A percentile compares a stretch with the other conserved stretches of the same genome.
Conservation (phyloP, 2,797 vertebrate genomes). For the Sitta carolinensis region DNA sequence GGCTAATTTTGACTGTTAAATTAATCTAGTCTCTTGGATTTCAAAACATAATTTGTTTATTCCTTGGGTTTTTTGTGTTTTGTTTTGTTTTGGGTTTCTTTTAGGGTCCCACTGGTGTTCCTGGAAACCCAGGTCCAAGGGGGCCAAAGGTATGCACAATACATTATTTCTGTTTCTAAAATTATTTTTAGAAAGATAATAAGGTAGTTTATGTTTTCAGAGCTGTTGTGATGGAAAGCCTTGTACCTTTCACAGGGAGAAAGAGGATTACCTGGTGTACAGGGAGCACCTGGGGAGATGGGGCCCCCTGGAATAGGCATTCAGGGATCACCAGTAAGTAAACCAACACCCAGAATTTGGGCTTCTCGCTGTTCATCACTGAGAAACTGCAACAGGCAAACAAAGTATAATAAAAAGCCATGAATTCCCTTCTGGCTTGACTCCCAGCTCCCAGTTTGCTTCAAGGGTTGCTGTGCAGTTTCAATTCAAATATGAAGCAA, state of each 20-base stretch:
- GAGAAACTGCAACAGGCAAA: neutral
- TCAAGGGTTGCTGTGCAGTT: neutral
- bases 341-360: neutral
- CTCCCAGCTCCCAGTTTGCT: neutral
- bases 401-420: neutral
- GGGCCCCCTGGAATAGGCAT: constrained; percentile 86
- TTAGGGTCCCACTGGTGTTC: constrained; percentile 82
- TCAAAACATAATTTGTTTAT: neutral
- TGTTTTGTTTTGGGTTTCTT: constrained; percentile 19
- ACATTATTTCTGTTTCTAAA: neutral
- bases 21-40: neutral
- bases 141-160: constrained; percentile 89
- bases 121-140: constrained; percentile 84
- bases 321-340: constrained; percentile 86
- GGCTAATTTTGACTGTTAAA: neutral
- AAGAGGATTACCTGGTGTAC: constrained; percentile 91
- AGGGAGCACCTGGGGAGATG: constrained; percentile 89
- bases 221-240: neutral
- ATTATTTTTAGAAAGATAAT: neutral
- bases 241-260: constrained; percentile 84
- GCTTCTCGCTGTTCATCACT: neutral
- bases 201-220: neutral
- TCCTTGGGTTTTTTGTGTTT: neutral
- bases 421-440: neutral
- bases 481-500: neutral